Percentiles rank a stretch among this genome's conserved stretches.
These are phyloP conservation scores for Caenorhabditis drosophilae DNA, from an alignment of 2,888 invertebrate genomes.

Conservation along the genomic window DNA sequence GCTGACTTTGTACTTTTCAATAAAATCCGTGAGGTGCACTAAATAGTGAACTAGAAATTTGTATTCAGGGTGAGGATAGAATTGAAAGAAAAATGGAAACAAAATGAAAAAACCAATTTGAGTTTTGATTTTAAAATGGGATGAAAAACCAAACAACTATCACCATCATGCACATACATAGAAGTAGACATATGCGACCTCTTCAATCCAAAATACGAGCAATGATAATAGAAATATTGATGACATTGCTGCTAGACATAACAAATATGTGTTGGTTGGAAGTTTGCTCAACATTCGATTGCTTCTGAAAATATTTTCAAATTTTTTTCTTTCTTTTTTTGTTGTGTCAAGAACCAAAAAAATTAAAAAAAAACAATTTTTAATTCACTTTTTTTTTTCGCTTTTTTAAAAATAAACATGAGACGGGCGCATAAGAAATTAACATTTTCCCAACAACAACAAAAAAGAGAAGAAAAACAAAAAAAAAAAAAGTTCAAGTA, in stretches of 20 bases:
- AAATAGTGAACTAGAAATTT: too few relatives aligned
- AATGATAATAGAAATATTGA: conserved; percentile 60
- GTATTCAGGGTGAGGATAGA: too few relatives aligned
- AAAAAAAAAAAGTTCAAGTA: too few relatives aligned
- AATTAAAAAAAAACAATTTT: conserved; percentile 2
- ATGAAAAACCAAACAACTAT: too few relatives aligned
- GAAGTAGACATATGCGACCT: conserved; percentile 53
- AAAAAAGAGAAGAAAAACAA: too few relatives aligned
- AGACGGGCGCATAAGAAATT: too few relatives aligned
- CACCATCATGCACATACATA: conserved; percentile 38
- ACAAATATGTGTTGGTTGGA: conserved; percentile 54
- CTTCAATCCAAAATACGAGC: conserved; percentile 64
- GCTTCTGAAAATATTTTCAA: conserved; percentile 49
- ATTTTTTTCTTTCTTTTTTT: too few relatives aligned
- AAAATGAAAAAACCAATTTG: too few relatives aligned
- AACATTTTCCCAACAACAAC: too few relatives aligned
- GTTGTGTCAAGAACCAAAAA: neutral
- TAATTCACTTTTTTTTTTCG: neutral
- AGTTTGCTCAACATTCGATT: conserved; percentile 60
- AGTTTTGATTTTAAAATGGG: too few relatives aligned
- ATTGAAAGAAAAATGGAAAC: neutral
- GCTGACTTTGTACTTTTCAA: too few relatives aligned
- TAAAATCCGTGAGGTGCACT: neutral
- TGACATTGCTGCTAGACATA: conserved; percentile 59
- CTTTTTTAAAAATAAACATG: neutral